Evolutionary conservation across 2,113 vertebrate genomes (phyloP), one percentile per base, ranked within the genome.

Genomic region (Myotis yumanensis): DNA sequence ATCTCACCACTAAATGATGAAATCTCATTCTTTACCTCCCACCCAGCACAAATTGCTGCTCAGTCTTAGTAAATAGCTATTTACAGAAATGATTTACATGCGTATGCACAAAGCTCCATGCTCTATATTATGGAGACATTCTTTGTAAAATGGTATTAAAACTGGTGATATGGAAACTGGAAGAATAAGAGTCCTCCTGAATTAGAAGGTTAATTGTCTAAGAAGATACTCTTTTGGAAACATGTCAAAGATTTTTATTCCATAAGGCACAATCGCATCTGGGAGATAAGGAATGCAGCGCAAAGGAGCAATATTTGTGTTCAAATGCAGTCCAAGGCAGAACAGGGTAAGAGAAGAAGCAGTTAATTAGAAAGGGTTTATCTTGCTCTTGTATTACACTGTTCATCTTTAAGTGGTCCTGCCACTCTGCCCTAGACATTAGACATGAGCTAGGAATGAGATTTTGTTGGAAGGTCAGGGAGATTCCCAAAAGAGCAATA

Each of bases 41-140:
- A 90, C 85, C 95, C 90, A 73, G 88, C 51, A 89, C 69, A 86
- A 92, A 96, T 66, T 80, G 79, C 90, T 93, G 20, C 46, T 88
- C 88, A 93, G 77, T 66, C 89, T 84, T 59, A 75, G 86, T 93
- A 94, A 92, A 88, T 17, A 91, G 92, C 92, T 95, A 93, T 95
- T 97, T 94, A 95, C 94, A 92, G 84, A 96, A 95, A 81, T 96
- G 90, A 95, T 88, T 95, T 96, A 95, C 69, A 52, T 52, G 69
- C 82, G 68, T 93, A 71, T 46, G 48, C 57, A 81, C 85, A 88
- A 86, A 88, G 51, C 43, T 83, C 59, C 71, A 32, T 62, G 77
- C 84, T 85, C 54, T 66, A 25, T 37, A 84, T 87, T 85, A 88
- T 43, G 5, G 52, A 51, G 40, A 43, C 85, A 92, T 57, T 81